Conservation (phyloP, 2,113 vertebrate species). For the Coryphaenoides rupestris region DNA sequence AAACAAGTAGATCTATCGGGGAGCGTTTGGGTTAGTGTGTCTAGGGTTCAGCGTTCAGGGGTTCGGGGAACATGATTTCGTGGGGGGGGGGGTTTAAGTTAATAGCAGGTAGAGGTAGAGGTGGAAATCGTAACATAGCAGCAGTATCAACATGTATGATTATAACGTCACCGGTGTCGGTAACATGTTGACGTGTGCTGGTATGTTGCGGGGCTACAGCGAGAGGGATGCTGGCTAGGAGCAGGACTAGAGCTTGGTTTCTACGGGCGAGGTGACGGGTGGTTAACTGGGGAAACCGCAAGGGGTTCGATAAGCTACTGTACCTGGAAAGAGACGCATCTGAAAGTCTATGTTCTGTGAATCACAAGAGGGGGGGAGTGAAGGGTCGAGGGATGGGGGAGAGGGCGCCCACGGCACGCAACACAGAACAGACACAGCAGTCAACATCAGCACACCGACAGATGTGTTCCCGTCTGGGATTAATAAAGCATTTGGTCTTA, state of each 20-base stretch:
- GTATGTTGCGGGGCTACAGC: too few species aligned
- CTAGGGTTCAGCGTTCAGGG: not conserved
- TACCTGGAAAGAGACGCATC: conserved; percentile 76
- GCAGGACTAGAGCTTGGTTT: conserved; percentile 32
- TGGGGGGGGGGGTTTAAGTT: not conserved
- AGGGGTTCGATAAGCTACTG: conserved; percentile 39
- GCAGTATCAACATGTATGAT: conserved; percentile 15
- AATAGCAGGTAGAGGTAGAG: conserved; percentile 10
- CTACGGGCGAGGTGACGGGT: conserved; percentile 42
- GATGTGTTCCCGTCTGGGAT: too few species aligned
- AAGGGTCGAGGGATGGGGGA: conserved; percentile 40
- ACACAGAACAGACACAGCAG: not conserved
- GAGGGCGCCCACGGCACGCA: not conserved
- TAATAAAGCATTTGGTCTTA: too few species aligned
- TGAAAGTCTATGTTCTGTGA: conserved; percentile 78
- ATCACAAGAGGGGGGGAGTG: conserved; percentile 52
- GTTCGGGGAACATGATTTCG: conserved; percentile 3
- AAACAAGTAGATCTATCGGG: too few species aligned
- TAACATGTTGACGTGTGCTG: not conserved
- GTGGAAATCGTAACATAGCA: conserved; percentile 35
- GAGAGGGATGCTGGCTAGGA: not conserved
- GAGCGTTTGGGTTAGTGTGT: conserved; percentile 19
- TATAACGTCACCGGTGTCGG: not conserved
- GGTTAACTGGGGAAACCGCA: conserved; percentile 12
- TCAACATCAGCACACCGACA: too few species aligned